phyloP scores from a whole-genome alignment of 2,113 vertebrate species.

The Nothocercus nigrocapillus region DNA sequence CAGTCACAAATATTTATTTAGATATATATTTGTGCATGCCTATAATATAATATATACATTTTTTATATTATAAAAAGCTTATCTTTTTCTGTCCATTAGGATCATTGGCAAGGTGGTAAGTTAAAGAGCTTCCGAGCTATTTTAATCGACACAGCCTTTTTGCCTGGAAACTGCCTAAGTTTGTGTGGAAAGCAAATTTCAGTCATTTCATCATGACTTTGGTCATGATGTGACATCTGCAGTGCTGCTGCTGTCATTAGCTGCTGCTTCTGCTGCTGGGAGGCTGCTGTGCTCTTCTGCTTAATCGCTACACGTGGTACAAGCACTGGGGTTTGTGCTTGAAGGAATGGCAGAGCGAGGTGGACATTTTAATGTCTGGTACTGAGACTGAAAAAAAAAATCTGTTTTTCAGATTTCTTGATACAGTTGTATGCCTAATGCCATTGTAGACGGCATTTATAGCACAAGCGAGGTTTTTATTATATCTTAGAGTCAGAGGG shows the following conservation, averaged over 20 bases:
- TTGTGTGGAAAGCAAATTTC: background rate
- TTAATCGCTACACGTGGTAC: accelerated
- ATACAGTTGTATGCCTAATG: too few species aligned
- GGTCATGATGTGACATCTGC: background rate
- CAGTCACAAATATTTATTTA: background rate
- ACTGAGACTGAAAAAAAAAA: background rate
- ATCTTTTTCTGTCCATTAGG: background rate
- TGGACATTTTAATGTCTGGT: background rate
- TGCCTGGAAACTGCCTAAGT: background rate
- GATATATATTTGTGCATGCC: background rate
- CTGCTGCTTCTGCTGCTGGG: background rate
- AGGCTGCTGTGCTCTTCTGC: background rate
- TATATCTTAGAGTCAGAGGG: background rate
- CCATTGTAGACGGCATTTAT: background rate
- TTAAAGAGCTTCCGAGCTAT: background rate
- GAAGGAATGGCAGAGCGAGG: background rate
- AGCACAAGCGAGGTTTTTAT: background rate
- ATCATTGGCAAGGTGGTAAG: background rate
- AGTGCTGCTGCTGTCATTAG: background rate
- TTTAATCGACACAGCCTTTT: background rate
- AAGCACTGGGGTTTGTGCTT: background rate
- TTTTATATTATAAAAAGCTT: background rate
- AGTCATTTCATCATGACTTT: too few species aligned
- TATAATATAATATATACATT: background rate
- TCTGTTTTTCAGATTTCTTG: accelerated